These are phyloP conservation scores for Poecile montanus DNA, from an alignment of 2,797 vertebrate genomes.

Conservation along the genomic window DNA sequence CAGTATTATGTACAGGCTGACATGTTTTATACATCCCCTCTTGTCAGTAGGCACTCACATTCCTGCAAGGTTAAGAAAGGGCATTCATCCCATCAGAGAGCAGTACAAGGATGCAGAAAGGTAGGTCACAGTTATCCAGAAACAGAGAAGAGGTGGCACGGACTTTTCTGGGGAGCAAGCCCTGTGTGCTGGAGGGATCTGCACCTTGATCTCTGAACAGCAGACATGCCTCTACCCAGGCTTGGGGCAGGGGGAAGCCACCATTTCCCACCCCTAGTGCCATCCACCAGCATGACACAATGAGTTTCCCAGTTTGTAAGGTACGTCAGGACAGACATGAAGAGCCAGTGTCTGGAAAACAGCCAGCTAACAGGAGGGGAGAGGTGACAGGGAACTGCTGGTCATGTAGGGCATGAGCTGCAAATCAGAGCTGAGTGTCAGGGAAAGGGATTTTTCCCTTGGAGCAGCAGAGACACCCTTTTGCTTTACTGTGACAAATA, in stretches of 20 bases:
- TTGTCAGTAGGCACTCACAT: not conserved
- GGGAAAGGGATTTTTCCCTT: not conserved
- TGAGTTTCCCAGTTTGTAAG: not conserved
- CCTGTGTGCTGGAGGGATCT: not conserved
- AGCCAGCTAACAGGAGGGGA: not conserved
- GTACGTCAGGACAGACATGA: not conserved
- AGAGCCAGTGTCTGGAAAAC: not conserved
- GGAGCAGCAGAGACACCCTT: not conserved
- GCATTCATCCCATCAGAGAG: not conserved
- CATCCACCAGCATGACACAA: not conserved
- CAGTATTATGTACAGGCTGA: not conserved
- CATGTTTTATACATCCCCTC: not conserved
- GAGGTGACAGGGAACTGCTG: not conserved
- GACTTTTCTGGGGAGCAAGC: not conserved
- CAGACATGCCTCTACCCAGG: not conserved
- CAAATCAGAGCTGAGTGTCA: not conserved
- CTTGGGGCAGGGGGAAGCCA: rapidly evolving
- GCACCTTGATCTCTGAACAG: rapidly evolving
- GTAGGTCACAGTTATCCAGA: not conserved
- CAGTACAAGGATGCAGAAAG: not conserved
- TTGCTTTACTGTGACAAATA: not conserved
- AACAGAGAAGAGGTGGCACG: rapidly evolving
- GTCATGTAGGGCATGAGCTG: not conserved
- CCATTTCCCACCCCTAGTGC: rapidly evolving
- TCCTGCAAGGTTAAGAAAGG: constrained; percentile 10